Base-by-base conservation (phyloP, 2,113 vertebrate species). In the Microcebus ravelobensis region DNA sequence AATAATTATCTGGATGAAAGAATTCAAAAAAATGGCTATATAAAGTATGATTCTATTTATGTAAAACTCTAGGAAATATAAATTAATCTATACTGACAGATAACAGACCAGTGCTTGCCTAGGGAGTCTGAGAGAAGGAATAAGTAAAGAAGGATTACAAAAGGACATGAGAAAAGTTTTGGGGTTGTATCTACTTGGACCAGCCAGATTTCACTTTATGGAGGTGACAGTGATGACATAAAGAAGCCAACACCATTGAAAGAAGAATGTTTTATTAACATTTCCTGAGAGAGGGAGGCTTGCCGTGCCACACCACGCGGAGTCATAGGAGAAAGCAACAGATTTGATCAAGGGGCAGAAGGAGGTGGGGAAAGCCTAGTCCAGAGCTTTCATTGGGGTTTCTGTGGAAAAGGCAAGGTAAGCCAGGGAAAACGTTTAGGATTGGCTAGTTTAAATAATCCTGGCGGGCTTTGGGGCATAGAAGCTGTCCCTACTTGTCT, bases 11-110 rank as follows among this genome's bases (percentile, higher is more conserved):
- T 84, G 27, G 31, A 42, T 84, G 31, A 63, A 91, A 91, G 42
- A 81, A 84, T 63, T 83, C 17, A 92, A 34, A 45, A 45, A 61
- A 88, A 71, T 17, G 8, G 52, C 20, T 61, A 42, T 23, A 45
- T 50, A 71, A 45, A 45, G 21, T 77, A 55, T 81, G 18, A 73
- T 71, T 70, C 10, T 57, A 50, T 52, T 36, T 81, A 55, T 21
- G 48, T 81, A 93, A 87, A 70, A 94, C 88, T 81, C 25, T 83
- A 70, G 61, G 91, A 57, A 86, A 57, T 48, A 7, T 68, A 77
- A 93, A 91, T 90, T 86, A 36, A 84, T n/a, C 31, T 92, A 21
- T 25, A 76, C 15, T 6, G 23, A 85, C 76, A 76, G 81, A 82
- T 79, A 97, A 45, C 18, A 88, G 77, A 63, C 6, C 3, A 29